Evolutionary conservation across 2,797 vertebrate species (phyloP).

Genomic region (Manis pentadactyla): DNA sequence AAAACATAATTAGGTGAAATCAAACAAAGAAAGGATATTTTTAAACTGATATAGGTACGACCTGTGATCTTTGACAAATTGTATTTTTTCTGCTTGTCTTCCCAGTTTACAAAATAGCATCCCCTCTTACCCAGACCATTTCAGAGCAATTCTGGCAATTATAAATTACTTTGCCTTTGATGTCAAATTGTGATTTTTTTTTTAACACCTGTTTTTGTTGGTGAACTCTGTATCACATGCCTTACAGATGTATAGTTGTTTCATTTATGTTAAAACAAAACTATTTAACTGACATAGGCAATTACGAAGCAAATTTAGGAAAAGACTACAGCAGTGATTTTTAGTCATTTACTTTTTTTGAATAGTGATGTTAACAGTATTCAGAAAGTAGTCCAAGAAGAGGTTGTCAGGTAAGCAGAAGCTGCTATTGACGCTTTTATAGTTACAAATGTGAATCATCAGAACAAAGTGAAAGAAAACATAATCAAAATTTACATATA

Average conservation of each 20-base stretch:
- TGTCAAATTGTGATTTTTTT: background rate
- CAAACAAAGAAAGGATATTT: background rate
- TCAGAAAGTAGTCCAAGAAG: background rate
- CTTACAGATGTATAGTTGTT: constrained; percentile 32
- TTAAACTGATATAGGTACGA: background rate
- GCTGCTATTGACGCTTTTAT: background rate
- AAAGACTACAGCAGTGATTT: background rate
- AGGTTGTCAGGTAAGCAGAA: background rate
- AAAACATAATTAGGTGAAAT: background rate
- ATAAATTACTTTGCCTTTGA: background rate
- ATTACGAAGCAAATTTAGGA: constrained; percentile 47
- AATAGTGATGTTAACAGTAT: background rate
- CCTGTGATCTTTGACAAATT: background rate
- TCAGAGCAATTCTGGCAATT: constrained; percentile 7
- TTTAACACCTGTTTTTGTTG: constrained; percentile 42
- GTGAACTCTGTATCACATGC: background rate
- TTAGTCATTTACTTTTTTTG: constrained; percentile 24
- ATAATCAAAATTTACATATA: background rate
- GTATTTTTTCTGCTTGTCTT: background rate
- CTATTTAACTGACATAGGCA: background rate
- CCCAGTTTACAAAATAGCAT: constrained; percentile 29
- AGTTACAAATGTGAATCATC: background rate
- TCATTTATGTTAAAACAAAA: constrained; percentile 68
- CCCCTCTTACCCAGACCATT: background rate
- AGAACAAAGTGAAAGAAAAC: background rate